A percentile compares a stretch with the other conserved stretches of the same genome.
Conservation (phyloP, 2,888 invertebrate genomes). For the Herminia tarsipennalis region DNA sequence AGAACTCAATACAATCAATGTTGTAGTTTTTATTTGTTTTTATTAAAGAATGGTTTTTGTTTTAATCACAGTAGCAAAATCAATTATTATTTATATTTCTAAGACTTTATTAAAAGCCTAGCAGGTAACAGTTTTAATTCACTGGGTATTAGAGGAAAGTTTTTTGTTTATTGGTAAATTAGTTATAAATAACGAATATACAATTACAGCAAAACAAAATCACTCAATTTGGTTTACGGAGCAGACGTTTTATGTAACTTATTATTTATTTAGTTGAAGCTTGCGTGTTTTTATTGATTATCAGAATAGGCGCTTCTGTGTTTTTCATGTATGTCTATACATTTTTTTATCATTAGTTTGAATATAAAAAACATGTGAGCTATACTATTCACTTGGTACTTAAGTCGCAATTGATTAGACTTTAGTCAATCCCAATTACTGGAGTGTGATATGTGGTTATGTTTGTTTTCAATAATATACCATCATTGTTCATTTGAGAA, state of each 20-base stretch:
- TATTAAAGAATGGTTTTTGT: constrained; percentile 67
- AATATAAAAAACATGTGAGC: constrained; percentile 43
- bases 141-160: constrained; percentile 50
- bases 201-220: constrained; percentile 31
- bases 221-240: constrained; percentile 32
- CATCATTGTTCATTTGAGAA: constrained; percentile 29
- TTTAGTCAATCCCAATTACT: constrained; percentile 24
- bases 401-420: constrained; percentile 23
- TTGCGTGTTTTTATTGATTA: constrained; percentile 43
- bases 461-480: constrained; percentile 32
- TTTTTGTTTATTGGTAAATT: constrained; percentile 55
- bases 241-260: constrained; percentile 26
- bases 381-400: constrained; percentile 23
- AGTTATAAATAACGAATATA: constrained; percentile 35
- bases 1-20: constrained; percentile 64
- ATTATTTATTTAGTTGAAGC: constrained; percentile 42
- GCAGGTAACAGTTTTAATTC: constrained; percentile 53
- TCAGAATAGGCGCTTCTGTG: constrained; percentile 23
- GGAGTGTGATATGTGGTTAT: constrained; percentile 31
- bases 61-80: constrained; percentile 66
- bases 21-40: constrained; percentile 65
- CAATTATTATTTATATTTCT: constrained; percentile 67
- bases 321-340: constrained; percentile 30
- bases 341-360: constrained; percentile 26
- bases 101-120: constrained; percentile 54